phyloP scores from a whole-genome alignment of 1,140 invertebrate genomes.

The Scaptodrosophila lebanonensis region DNA sequence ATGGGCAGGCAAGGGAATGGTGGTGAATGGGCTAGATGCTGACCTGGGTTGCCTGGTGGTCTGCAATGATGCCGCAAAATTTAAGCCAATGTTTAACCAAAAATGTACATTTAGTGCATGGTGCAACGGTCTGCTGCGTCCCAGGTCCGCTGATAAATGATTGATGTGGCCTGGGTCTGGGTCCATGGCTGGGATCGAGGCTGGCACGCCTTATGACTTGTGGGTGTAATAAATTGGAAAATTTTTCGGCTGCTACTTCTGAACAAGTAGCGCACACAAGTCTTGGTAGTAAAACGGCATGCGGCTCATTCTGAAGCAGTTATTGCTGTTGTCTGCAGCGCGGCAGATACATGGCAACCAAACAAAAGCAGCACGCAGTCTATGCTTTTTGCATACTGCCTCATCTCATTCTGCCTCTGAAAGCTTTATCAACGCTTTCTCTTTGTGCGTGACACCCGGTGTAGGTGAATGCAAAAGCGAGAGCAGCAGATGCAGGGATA shows the following conservation, averaged over 20 bases:
- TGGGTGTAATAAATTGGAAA: slow-evolving; percentile 69
- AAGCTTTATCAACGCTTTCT: slow-evolving; percentile 40
- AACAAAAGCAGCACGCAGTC: neutral
- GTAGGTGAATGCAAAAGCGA: slow-evolving; percentile 4
- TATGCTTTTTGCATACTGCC: slow-evolving; percentile 21
- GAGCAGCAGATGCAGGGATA: slow-evolving; percentile 15
- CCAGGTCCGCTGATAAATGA: slow-evolving; percentile 49
- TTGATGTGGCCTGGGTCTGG: slow-evolving; percentile 54
- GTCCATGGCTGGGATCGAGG: too few species aligned
- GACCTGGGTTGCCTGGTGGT: neutral
- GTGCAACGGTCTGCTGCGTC: slow-evolving; percentile 21
- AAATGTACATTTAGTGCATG: slow-evolving; percentile 72
- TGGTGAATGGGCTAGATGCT: neutral
- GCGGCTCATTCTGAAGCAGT: slow-evolving; percentile 11
- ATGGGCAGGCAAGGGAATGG: slow-evolving; percentile 24
- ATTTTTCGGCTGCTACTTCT: slow-evolving; percentile 47
- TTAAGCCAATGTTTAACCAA: slow-evolving; percentile 75
- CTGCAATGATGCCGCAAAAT: slow-evolving; percentile 63
- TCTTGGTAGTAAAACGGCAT: slow-evolving; percentile 16
- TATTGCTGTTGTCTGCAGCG: slow-evolving; percentile 33
- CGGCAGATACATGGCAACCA: slow-evolving; percentile 17
- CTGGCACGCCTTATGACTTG: neutral
- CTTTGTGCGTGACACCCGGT: slow-evolving; percentile 35
- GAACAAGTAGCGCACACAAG: slow-evolving; percentile 21
- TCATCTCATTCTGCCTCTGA: slow-evolving; percentile 19